Percentiles rank a stretch among this genome's conserved stretches.
Evolutionary conservation across 1,140 invertebrate species (phyloP).

Genomic region (Drosophila leontia): DNA sequence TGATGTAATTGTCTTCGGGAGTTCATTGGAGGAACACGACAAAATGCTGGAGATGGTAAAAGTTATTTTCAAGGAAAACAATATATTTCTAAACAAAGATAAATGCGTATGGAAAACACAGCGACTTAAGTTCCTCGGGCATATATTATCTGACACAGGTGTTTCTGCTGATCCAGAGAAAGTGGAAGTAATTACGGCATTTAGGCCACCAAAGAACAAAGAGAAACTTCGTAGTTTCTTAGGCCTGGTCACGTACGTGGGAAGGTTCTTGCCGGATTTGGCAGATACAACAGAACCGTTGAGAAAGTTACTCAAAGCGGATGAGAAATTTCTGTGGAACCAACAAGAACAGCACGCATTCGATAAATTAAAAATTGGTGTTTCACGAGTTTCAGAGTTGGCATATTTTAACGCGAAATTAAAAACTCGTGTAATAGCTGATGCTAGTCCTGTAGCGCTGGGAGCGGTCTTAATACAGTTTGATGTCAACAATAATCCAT

Average conservation of each 20-base stretch:
- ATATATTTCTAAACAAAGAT: not conserved
- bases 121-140: slow-evolving; percentile 7
- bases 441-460: slow-evolving; percentile 4
- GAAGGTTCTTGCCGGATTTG: slow-evolving; percentile 2
- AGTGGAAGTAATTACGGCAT: not conserved
- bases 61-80: slow-evolving; percentile 7
- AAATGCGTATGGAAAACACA: slow-evolving; percentile 15
- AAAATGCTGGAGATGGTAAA: slow-evolving; percentile 8
- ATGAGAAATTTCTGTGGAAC: slow-evolving; percentile 1
- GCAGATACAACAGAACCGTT: slow-evolving; percentile 11
- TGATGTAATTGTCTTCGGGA: slow-evolving; percentile 25
- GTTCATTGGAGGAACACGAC: slow-evolving; percentile 6
- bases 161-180: slow-evolving; percentile 3
- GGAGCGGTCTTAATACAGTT: slow-evolving; percentile 1
- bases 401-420: not conserved
- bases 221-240: not conserved
- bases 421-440: slow-evolving; percentile 3
- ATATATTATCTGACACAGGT: slow-evolving; percentile 8
- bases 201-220: not conserved
- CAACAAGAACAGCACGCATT: slow-evolving; percentile 5
- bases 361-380: slow-evolving; percentile 6
- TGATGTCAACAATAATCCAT: not conserved
- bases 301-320: slow-evolving; percentile 6
- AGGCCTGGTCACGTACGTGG: slow-evolving; percentile 2
- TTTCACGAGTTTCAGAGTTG: not conserved